Conservation (phyloP, 2,797 vertebrate genomes). For the Trichosurus vulpecula region DNA sequence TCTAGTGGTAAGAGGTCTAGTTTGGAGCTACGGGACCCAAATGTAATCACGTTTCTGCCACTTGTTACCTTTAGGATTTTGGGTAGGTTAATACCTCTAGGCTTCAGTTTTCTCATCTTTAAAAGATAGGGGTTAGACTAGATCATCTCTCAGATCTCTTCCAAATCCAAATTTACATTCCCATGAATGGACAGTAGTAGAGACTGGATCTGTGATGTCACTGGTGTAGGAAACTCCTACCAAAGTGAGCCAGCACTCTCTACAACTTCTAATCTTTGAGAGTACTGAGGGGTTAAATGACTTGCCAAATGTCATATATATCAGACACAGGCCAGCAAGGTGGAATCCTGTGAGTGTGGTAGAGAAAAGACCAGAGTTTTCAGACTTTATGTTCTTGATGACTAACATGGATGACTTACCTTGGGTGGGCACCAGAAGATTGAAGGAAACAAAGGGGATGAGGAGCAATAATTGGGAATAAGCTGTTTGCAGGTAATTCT, state of each 20-base stretch:
- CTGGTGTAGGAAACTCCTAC: background rate
- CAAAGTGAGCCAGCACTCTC: background rate
- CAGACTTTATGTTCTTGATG: too few species aligned
- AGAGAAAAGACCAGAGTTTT: too few species aligned
- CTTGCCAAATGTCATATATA: too few species aligned
- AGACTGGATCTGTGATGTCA: background rate
- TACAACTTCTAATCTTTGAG: background rate
- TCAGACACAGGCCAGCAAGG: too few species aligned
- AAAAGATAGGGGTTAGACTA: background rate
- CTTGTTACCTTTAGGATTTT: background rate
- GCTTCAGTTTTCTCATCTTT: background rate
- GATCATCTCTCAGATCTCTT: background rate
- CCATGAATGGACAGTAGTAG: background rate
- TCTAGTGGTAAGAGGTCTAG: too few species aligned
- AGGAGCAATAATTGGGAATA: too few species aligned
- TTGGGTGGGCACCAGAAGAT: too few species aligned
- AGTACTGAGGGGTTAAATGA: too few species aligned
- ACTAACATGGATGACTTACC: too few species aligned
- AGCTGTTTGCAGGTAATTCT: too few species aligned
- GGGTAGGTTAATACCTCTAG: background rate
- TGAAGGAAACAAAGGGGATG: too few species aligned
- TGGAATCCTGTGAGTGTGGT: too few species aligned
- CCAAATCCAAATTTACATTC: background rate
- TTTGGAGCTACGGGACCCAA: background rate
- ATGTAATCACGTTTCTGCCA: background rate